Base-by-base conservation (phyloP, 2,113 vertebrate species). In the Lethenteron reissneri region DNA sequence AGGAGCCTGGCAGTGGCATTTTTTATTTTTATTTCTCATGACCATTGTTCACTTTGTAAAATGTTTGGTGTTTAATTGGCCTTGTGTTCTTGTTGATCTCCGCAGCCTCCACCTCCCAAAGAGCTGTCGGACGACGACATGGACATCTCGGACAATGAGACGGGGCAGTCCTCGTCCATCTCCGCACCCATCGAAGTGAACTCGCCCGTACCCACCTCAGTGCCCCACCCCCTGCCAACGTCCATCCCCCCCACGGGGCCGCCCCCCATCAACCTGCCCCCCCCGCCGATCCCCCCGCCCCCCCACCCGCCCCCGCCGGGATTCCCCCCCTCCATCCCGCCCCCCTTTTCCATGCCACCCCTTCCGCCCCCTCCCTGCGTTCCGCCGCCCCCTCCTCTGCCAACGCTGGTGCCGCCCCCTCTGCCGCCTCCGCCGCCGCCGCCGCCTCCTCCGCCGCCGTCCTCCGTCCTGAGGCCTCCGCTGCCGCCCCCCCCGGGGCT, bases 71-170 rank as follows among this genome's bases (percentile, higher is more conserved):
- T 5, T 41, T 41, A 41, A 41, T 41, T 41, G 41, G 41, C 41
- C 41, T 41, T 41, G 41, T 41, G 41, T 41, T 6, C 41, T 41
- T 7, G 41, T 41, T 41, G 41, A 41, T 41, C 6, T 41, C 41
- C 41, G 41, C 41, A 41, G 41, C 41, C 41, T 41, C 41, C 41
- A 41, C 41, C 41, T 41, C 41, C 41, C 41, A 41, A 41, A 41
- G 41, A 41, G 41, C 41, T 92, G 15, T 99, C 94, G 0, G 92
- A 91, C 5, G 94, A 99, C 76, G 94, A 99, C 81, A 99, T 99
- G 94, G 94, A 99, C 75, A 99, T 99, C 81, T 99, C 94, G 0
- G 94, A 97, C 0, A 91, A 96, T 0, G 94, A 99, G 83, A 88
- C 90, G 87, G 89, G 85, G 2, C 82, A 84, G 0, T 85, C 90